Percentiles rank a stretch among this genome's conserved stretches.
These are phyloP conservation scores for Strigamia maritima DNA, from an alignment of 2,888 invertebrate genomes.

Conservation along the genomic window DNA sequence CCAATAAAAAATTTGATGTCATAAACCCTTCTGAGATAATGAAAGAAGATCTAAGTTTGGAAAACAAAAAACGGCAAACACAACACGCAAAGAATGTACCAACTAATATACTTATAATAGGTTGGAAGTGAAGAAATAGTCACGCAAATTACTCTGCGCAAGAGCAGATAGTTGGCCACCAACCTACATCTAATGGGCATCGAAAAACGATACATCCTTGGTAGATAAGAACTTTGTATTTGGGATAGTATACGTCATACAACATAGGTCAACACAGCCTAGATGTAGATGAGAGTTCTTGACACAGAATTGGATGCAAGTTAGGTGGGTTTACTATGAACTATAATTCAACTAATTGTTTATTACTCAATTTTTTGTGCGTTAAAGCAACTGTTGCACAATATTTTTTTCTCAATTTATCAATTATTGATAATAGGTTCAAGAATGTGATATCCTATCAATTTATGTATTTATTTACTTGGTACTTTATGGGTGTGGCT, in stretches of 20 bases:
- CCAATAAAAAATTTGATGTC: too few species aligned
- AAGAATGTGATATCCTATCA: not conserved
- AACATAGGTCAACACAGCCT: not conserved
- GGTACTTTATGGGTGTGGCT: too few species aligned
- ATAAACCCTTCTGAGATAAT: too few species aligned
- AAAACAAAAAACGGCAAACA: too few species aligned
- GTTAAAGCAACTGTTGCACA: not conserved
- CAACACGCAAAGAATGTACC: too few species aligned
- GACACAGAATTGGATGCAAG: not conserved
- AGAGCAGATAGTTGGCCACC: not conserved
- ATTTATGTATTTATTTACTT: not conserved
- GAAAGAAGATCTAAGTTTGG: too few species aligned
- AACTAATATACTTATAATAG: too few species aligned
- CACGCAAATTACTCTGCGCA: not conserved
- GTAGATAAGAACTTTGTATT: not conserved
- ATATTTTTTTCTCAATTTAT: not conserved
- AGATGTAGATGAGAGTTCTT: not conserved
- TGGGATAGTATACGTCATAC: not conserved
- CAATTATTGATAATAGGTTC: not conserved
- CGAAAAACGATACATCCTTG: not conserved
- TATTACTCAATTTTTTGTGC: not conserved
- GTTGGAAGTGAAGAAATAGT: too few species aligned
- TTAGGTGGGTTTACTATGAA: not conserved
- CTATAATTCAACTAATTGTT: not conserved
- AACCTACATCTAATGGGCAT: not conserved